Percentiles rank a stretch among this genome's conserved stretches.
Conservation (phyloP, 2,113 vertebrate genomes). For the Halcyon malimbica region DNA sequence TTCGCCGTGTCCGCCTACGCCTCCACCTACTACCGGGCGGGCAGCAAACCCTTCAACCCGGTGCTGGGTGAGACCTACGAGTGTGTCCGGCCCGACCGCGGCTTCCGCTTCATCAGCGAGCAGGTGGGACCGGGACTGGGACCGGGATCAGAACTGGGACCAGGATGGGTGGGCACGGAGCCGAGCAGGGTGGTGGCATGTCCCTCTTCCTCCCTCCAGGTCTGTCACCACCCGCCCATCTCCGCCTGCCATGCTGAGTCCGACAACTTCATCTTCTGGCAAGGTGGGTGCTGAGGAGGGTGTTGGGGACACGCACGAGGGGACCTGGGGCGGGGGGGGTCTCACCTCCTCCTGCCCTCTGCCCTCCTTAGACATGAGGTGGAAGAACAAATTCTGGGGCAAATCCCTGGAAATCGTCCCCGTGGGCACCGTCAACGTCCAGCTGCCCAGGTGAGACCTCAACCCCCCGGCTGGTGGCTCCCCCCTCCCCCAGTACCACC, state of each 20-base stretch:
- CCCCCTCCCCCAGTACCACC: too few relatives aligned
- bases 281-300: constrained; percentile 75
- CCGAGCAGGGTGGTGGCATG: rapidly evolving
- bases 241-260: constrained; percentile 90
- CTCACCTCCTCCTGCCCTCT: not conserved
- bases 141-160: not conserved
- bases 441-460: constrained; percentile 81
- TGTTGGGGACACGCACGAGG: rapidly evolving
- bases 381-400: constrained; percentile 97
- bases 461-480: rapidly evolving
- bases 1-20: constrained; percentile 93
- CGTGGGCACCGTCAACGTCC: constrained; percentile 83
- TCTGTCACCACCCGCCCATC: constrained; percentile 89
- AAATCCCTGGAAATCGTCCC: constrained; percentile 93
- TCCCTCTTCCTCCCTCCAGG: constrained; percentile 63
- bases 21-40: constrained; percentile 87
- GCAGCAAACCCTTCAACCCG: constrained; percentile 94
- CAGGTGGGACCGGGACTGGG: constrained; percentile 76
- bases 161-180: too few relatives aligned
- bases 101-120: constrained; percentile 89
- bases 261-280: constrained; percentile 91
- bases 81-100: constrained; percentile 84
- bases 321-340: too few relatives aligned
- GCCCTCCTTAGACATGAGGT: constrained; percentile 84
- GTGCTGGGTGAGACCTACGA: constrained; percentile 94